A percentile compares a stretch with the other conserved stretches of the same genome.
Evolutionary conservation across 2,113 vertebrate species (phyloP).

Genomic region (Alligator sinensis): DNA sequence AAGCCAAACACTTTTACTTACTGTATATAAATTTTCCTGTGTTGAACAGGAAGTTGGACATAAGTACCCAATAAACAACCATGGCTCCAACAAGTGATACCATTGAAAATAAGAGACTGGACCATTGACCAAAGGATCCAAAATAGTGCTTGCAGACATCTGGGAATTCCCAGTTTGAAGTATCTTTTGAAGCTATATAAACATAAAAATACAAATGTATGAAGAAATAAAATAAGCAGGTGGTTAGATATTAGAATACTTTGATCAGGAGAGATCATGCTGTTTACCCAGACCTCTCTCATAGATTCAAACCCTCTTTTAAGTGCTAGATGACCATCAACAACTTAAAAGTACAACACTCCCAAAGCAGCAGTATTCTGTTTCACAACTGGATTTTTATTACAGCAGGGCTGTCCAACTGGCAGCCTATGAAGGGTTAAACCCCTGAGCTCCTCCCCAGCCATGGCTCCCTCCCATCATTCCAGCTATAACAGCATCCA

Average conservation of each 20-base stretch:
- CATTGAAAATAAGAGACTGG: slow-evolving; percentile 93
- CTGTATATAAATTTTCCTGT: slow-evolving; percentile 95
- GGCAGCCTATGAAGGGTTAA: not conserved
- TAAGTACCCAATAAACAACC: slow-evolving; percentile 99
- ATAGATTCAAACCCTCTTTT: not conserved
- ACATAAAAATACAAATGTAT: not conserved
- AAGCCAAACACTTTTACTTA: slow-evolving; percentile 76
- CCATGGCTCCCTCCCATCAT: no score
- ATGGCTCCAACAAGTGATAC: slow-evolving; percentile 95
- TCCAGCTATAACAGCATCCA: no score
- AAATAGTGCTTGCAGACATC: slow-evolving; percentile 97
- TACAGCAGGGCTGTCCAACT: not conserved
- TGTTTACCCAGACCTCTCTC: not conserved
- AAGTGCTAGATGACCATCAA: not conserved
- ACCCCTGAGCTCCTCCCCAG: no score
- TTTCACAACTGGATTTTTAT: not conserved
- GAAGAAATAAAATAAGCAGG: not conserved
- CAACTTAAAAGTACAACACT: not conserved
- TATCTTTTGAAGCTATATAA: slow-evolving; percentile 83
- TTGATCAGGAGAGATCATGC: not conserved
- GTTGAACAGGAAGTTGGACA: slow-evolving; percentile 98
- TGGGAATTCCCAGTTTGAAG: slow-evolving; percentile 93
- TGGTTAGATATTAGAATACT: not conserved
- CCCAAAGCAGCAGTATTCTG: not conserved
- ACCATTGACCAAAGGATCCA: slow-evolving; percentile 93